Evolutionary conservation across 2,888 invertebrate species (phyloP), one percentile per base, ranked within the genome.

Genomic region (Slavum lentiscoides): DNA sequence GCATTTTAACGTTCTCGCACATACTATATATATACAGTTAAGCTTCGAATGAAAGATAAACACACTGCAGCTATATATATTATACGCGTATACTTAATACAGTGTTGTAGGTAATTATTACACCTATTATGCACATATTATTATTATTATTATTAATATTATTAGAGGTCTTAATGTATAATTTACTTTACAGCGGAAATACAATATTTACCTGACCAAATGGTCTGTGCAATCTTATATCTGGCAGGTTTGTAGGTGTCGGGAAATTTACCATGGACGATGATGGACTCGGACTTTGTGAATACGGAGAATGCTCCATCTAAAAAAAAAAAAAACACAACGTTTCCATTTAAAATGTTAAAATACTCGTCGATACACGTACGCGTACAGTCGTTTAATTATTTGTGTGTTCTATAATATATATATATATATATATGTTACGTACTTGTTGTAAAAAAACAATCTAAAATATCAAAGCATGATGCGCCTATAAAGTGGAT

Each of bases 291-390:
- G 92, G 91, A 86, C 91, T 91, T 85, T 91, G 90, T 85, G 90
- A 90, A 87, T 92, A 92, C 84, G 91, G 90, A 87, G 91, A 91
- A 88, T 92, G 92, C 89, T 92, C 92, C 92, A 92, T 92, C 88
- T 87, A 87, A 85, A 87, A 87, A 30, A 4, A 30, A 30, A 30
- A 30, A 30, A 30, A 30, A 1, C 30, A 85, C 17, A 53, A 59
- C 49, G 49, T 13, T 49, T 13, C 49, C 3, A 9, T 43, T 43
- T 43, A 49, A 49, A 43, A 9, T 43, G 43, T 43, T 43, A 43
- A 11, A 49, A 11, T 3, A 49, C 49, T 13, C 49, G 49, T 15
- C 49, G 3, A 2, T 49, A 15, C 11, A 13, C 3, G 49, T 3
- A 49, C 49, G 49, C 13, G 49, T 43, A 43, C 9, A 43, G 30